These are phyloP conservation scores for Neodon shergylaensis DNA, from an alignment of 2,113 vertebrate species.

Conservation along the genomic window DNA sequence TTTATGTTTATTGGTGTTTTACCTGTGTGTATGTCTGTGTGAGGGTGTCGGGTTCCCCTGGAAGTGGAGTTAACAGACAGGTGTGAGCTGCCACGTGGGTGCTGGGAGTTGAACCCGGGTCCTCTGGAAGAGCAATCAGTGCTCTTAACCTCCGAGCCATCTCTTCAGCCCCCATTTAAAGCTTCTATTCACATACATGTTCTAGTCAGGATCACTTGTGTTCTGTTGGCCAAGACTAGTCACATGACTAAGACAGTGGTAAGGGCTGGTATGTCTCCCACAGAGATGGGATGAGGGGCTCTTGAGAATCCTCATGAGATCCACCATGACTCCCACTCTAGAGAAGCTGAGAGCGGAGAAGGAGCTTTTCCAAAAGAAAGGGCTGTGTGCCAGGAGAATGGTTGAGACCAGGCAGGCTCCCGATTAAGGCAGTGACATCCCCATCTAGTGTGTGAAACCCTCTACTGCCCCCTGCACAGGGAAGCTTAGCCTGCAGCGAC, in stretches of 20 bases:
- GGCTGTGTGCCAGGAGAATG: neutral
- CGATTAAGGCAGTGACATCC: neutral
- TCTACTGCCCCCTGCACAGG: neutral
- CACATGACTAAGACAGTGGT: accelerated
- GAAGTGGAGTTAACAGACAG: no score
- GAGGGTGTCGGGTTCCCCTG: no score
- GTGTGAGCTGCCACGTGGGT: no score
- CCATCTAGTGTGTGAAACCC: neutral
- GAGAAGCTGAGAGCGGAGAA: neutral
- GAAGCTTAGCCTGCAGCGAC: neutral
- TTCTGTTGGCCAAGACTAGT: neutral
- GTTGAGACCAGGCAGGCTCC: neutral
- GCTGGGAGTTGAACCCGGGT: no score
- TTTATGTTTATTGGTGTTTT: no score
- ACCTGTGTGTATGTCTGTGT: no score
- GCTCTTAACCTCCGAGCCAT: no score
- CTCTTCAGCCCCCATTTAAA: no score
- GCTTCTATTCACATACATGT: neutral
- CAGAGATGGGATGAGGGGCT: no score
- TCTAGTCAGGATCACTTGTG: neutral
- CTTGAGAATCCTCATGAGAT: accelerated
- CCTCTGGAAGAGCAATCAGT: no score
- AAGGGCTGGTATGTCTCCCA: neutral
- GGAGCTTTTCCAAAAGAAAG: neutral
- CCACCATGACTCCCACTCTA: neutral